Evolutionary conservation across 1,140 invertebrate genomes (phyloP).

Genomic region (Lethocerus indicus): DNA sequence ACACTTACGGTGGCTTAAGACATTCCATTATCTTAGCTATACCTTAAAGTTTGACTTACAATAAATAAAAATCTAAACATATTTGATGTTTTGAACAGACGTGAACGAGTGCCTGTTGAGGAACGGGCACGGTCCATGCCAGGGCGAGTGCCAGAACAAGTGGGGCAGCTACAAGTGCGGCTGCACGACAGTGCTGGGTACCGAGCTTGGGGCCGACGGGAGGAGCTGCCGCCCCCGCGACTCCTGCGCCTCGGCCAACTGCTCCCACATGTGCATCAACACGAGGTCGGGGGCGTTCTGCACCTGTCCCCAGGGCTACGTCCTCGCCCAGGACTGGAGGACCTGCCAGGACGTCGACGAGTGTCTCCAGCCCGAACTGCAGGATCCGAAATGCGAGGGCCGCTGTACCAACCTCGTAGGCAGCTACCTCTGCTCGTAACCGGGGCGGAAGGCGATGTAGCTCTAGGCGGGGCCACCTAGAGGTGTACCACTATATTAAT

Average conservation of each 20-base stretch:
- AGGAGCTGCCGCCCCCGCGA: slow-evolving; percentile 32
- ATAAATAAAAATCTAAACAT: background rate
- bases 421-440: too few relatives aligned
- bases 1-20: too few relatives aligned
- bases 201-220: slow-evolving; percentile 34
- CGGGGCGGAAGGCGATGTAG: too few relatives aligned
- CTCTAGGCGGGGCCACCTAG: too few relatives aligned
- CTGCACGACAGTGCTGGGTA: slow-evolving; percentile 32
- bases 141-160: slow-evolving; percentile 44
- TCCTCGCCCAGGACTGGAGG: slow-evolving; percentile 19
- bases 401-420: too few relatives aligned
- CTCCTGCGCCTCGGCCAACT: slow-evolving; percentile 36
- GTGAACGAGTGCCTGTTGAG: slow-evolving; percentile 39
- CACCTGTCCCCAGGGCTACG: slow-evolving; percentile 40
- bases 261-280: slow-evolving; percentile 47
- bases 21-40: too few relatives aligned
- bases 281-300: slow-evolving; percentile 51
- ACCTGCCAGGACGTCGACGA: slow-evolving; percentile 36
- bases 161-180: slow-evolving; percentile 39
- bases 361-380: too few relatives aligned
- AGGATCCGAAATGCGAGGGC: too few relatives aligned
- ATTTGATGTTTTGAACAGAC: slow-evolving; percentile 24
- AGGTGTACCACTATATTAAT: too few relatives aligned
- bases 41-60: background rate
- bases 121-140: slow-evolving; percentile 48